phyloP scores from a whole-genome alignment of 1,140 invertebrate species.

The Drosophila pruinosa region DNA sequence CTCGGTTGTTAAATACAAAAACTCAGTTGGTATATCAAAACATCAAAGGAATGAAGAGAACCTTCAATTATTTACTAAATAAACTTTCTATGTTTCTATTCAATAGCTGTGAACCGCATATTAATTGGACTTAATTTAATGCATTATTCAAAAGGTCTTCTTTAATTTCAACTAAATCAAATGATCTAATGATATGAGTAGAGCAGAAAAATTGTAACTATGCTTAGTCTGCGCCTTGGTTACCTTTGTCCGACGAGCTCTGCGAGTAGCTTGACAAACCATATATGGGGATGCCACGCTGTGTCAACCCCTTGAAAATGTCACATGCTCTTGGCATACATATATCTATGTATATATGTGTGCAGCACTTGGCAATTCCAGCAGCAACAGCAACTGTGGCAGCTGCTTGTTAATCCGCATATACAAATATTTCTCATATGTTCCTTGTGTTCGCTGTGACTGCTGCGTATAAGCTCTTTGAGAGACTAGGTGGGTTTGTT shows the following conservation, averaged over 20 bases:
- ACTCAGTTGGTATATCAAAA: neutral
- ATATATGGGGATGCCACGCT: neutral
- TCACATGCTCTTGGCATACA: slow-evolving; percentile 29
- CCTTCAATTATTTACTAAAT: neutral
- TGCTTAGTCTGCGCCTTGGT: slow-evolving; percentile 45
- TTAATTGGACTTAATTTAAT: neutral
- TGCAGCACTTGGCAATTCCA: slow-evolving; percentile 9
- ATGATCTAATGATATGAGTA: neutral
- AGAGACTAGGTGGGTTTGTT: slow-evolving; percentile 62
- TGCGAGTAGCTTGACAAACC: neutral
- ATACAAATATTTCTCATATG: slow-evolving; percentile 74
- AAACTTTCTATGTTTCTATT: no score
- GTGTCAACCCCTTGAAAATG: slow-evolving; percentile 33
- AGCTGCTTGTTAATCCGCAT: slow-evolving; percentile 64
- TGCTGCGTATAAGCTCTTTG: slow-evolving; percentile 6
- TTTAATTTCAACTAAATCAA: neutral
- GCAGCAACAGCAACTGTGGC: no score
- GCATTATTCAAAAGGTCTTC: slow-evolving; percentile 4
- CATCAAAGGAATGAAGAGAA: no score
- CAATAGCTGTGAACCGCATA: no score
- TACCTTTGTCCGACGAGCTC: slow-evolving; percentile 66
- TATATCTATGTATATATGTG: neutral
- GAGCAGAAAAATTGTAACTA: slow-evolving; percentile 7
- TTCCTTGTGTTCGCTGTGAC: slow-evolving; percentile 19
- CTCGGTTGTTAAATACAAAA: neutral